A percentile compares a stretch with the other conserved stretches of the same genome.
Evolutionary conservation across 2,113 vertebrate species (phyloP).

Genomic region (Dipodomys merriami): DNA sequence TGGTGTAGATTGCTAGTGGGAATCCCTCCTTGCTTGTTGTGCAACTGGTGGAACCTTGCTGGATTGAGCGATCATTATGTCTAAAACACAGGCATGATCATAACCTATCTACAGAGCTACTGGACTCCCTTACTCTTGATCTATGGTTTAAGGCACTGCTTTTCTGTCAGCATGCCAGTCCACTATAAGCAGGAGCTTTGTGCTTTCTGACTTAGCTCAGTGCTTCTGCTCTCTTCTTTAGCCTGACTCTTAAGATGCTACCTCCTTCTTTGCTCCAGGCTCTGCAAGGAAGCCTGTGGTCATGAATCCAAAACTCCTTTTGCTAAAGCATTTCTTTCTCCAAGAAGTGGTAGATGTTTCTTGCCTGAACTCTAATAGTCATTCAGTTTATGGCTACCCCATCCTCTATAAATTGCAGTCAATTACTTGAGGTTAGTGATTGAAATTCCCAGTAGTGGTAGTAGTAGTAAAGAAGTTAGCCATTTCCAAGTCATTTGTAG

Average conservation of each 20-base stretch:
- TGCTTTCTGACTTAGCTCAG: neutral
- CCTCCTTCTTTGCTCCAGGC: neutral
- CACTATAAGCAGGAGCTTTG: neutral
- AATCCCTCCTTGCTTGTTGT: neutral
- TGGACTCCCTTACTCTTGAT: neutral
- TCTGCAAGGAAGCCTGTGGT: neutral
- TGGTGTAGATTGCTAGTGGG: neutral
- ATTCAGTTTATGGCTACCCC: conserved; percentile 43
- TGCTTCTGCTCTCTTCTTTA: neutral
- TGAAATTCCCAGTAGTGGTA: conserved; percentile 57
- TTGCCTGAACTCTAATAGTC: neutral
- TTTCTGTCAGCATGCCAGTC: neutral
- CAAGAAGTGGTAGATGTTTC: conserved; percentile 12
- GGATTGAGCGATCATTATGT: neutral
- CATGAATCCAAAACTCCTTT: neutral
- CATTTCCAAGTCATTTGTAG: conserved; percentile 75
- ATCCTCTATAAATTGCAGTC: conserved; percentile 57
- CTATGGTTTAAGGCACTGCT: neutral
- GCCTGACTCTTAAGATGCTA: neutral
- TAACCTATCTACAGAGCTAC: neutral
- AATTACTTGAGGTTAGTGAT: conserved; percentile 71
- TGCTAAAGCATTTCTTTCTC: conserved; percentile 25
- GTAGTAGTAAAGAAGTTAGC: conserved; percentile 64
- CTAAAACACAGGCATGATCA: neutral
- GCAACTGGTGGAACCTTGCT: neutral